Base-by-base conservation (phyloP, 2,888 invertebrate species). In the Amphipyra tragopoginis region DNA sequence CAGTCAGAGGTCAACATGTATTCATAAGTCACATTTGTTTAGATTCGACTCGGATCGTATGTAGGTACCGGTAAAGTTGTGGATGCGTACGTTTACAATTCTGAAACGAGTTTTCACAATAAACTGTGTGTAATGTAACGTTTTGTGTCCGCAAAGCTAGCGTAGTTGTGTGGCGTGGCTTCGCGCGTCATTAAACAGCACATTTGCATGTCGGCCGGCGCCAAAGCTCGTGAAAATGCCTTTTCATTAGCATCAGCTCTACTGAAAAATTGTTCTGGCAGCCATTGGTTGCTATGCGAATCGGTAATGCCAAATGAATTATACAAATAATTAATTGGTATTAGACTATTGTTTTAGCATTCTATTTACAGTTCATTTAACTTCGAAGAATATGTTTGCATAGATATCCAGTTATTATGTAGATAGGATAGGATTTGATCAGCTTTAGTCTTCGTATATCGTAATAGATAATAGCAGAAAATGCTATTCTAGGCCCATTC, bases 221-320 rank as follows among this genome's bases (percentile, higher is more conserved):
- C 93, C 93, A 93, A 91, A 91, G 84, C 91, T 93, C 93, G 93
- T 94, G 93, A 92, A 94, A 93, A 92, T 90, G 92, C 90, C 90
- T 89, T 90, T 93, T 93, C 93, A 93, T 93, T 93, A 94, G 86
- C 92, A 92, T 92, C 92, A 91, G 91, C 87, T 89, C 82, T 82
- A 86, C 90, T 92, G 91, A 93, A 92, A 92, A 92, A 93, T 90
- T 86, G 91, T 89, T 92, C 85, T 86, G 86, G 81, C 86, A 86
- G 82, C 85, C 83, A 84, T 82, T 84, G 79, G 83, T 80, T 83
- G 79, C 64, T 77, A 75, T 77, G 68, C 66, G 75, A 79, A 77
- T 74, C 65, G 67, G 72, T 78, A 73, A 79, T 75, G 72, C 61
- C 67, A 65, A 72, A 76, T 74, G 62, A 75, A 56, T 74, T 77